A percentile compares a stretch with the other conserved stretches of the same genome.
Evolutionary conservation across 2,888 invertebrate species (phyloP).

Genomic region (Macaria liturata): DNA sequence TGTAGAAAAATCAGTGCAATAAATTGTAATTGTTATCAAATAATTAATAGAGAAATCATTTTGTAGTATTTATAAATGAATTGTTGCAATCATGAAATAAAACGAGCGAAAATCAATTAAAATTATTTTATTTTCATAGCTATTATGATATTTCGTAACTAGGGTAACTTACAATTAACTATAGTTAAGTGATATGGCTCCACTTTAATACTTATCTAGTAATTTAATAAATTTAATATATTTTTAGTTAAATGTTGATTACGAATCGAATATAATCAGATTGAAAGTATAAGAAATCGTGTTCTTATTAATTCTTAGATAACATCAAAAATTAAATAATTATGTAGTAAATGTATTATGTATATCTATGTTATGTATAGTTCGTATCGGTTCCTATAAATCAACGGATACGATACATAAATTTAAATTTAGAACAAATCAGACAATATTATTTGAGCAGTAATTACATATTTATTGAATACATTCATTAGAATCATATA

Average conservation of each 20-base stretch:
- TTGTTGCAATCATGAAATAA: conserved; percentile 48
- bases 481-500: background rate
- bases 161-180: conserved; percentile 74
- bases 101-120: conserved; percentile 48
- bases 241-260: background rate
- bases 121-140: conserved; percentile 46
- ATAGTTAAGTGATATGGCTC: conserved; percentile 76
- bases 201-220: conserved; percentile 52
- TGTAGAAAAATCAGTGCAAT: conserved; percentile 37
- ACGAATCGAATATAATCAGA: no score
- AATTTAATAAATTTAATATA: background rate
- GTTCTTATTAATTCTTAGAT: no score
- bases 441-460: conserved; percentile 26
- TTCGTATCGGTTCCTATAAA: no score
- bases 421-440: conserved; percentile 13
- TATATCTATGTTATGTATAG: no score
- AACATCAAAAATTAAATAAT: no score
- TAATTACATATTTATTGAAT: conserved; percentile 11
- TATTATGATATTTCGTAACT: conserved; percentile 49
- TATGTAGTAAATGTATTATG: no score
- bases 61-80: conserved; percentile 25
- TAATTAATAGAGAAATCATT: conserved; percentile 36
- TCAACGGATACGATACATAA: no score
- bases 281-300: no score
- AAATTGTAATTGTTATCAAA: conserved; percentile 39